phyloP scores from a whole-genome alignment of 37 sponge, comb jelly and placozoan genomes.

The Ianthella basta region DNA sequence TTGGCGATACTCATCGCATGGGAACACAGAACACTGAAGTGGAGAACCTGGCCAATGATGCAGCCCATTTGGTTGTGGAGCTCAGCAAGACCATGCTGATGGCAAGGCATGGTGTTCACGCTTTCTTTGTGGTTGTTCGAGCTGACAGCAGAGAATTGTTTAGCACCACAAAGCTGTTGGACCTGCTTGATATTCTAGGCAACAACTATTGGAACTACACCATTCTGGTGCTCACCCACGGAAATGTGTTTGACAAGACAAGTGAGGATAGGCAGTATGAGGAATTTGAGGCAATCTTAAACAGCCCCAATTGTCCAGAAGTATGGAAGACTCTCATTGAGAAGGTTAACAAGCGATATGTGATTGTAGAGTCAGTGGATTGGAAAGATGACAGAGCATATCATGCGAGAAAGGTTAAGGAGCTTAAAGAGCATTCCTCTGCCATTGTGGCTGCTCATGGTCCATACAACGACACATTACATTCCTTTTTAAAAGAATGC shows the following conservation, averaged over 20 bases:
- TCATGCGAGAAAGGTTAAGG: not conserved
- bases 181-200: not conserved
- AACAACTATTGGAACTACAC: conserved; percentile 3
- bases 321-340: not conserved
- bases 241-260: not conserved
- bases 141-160: not conserved
- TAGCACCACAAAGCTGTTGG: not conserved
- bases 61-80: not conserved
- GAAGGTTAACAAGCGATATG: not conserved
- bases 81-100: not conserved
- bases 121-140: not conserved
- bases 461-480: not conserved
- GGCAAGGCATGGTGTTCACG: not conserved
- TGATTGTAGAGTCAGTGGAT: not conserved
- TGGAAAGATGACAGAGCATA: not conserved
- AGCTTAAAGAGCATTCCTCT: not conserved
- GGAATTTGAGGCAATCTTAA: not conserved
- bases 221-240: not conserved
- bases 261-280: not conserved
- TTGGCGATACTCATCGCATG: not conserved
- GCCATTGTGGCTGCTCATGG: not conserved
- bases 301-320: not conserved
- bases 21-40: not conserved
- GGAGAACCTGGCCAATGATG: not conserved
- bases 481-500: not conserved